These are phyloP conservation scores for Rhopalosiphum padi DNA, from an alignment of 1,140 invertebrate species.

Conservation along the genomic window DNA sequence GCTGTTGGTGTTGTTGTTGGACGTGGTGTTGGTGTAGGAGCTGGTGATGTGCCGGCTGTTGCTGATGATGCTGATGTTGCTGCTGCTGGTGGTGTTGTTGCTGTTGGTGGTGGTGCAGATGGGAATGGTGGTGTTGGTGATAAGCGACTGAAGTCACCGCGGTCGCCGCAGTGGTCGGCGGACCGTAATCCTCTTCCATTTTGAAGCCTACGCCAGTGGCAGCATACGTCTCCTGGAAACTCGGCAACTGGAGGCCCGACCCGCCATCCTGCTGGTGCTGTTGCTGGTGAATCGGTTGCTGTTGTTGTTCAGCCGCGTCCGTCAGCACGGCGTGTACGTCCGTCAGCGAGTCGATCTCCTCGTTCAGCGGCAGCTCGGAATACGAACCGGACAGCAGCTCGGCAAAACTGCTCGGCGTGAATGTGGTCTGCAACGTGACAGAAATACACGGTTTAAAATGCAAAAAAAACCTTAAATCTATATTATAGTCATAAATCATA, in stretches of 20 bases:
- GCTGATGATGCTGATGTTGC: slow-evolving; percentile 30
- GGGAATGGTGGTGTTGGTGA: slow-evolving; percentile 60
- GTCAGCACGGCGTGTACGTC: slow-evolving; percentile 63
- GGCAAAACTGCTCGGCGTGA: slow-evolving; percentile 71
- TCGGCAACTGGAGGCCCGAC: slow-evolving; percentile 65
- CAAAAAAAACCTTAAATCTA: too few relatives aligned
- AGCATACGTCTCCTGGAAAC: slow-evolving; percentile 63
- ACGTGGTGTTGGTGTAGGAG: slow-evolving; percentile 62
- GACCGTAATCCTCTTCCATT: slow-evolving; percentile 71
- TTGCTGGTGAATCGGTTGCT: slow-evolving; percentile 61
- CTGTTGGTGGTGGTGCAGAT: slow-evolving; percentile 60
- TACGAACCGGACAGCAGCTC: slow-evolving; percentile 70
- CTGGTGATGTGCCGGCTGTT: slow-evolving; percentile 21
- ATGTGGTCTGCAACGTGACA: slow-evolving; percentile 66
- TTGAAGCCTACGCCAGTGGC: slow-evolving; percentile 62
- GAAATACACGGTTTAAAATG: neutral
- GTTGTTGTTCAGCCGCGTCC: slow-evolving; percentile 82
- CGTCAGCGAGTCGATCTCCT: slow-evolving; percentile 65
- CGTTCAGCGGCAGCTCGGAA: slow-evolving; percentile 64
- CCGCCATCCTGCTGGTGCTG: slow-evolving; percentile 64
- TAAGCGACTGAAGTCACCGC: slow-evolving; percentile 55
- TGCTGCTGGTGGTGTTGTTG: slow-evolving; percentile 61
- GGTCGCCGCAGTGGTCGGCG: slow-evolving; percentile 62
- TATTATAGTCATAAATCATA: too few relatives aligned
- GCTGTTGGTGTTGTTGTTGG: slow-evolving; percentile 52